Conservation (phyloP, 2,888 invertebrate species). For the Zootermopsis nevadensis region DNA sequence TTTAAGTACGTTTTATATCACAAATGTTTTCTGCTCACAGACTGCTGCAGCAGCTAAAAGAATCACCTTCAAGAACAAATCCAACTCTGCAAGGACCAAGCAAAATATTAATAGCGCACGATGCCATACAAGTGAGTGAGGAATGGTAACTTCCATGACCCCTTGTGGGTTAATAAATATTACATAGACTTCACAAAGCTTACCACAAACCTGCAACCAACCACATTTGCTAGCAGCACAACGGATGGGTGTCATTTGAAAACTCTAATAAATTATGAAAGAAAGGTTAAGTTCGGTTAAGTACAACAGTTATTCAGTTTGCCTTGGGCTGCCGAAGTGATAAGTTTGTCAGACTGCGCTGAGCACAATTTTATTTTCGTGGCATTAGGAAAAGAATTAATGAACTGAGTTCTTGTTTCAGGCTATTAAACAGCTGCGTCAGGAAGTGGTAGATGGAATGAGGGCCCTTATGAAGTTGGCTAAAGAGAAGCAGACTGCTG, state of each 20-base stretch:
- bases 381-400: too few species aligned
- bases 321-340: too few species aligned
- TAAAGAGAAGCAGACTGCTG: conserved; percentile 77
- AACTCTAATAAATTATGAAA: too few species aligned
- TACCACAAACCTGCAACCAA: background rate
- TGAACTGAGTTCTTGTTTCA: conserved; percentile 53
- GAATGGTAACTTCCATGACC: background rate
- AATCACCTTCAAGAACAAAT: conserved; percentile 73
- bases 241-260: too few species aligned
- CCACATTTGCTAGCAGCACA: too few species aligned
- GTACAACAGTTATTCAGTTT: too few species aligned
- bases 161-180: background rate
- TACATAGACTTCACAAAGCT: background rate
- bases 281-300: too few species aligned
- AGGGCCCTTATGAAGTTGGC: conserved; percentile 78
- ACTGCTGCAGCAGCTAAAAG: conserved; percentile 83
- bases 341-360: too few species aligned
- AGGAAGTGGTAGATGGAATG: conserved; percentile 83
- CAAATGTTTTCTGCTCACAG: conserved; percentile 62
- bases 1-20: background rate
- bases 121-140: conserved; percentile 74
- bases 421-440: conserved; percentile 79
- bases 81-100: conserved; percentile 74
- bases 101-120: conserved; percentile 84
- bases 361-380: too few species aligned